Conservation (phyloP, 2,113 vertebrate species). For the Scartelaos histophorus region DNA sequence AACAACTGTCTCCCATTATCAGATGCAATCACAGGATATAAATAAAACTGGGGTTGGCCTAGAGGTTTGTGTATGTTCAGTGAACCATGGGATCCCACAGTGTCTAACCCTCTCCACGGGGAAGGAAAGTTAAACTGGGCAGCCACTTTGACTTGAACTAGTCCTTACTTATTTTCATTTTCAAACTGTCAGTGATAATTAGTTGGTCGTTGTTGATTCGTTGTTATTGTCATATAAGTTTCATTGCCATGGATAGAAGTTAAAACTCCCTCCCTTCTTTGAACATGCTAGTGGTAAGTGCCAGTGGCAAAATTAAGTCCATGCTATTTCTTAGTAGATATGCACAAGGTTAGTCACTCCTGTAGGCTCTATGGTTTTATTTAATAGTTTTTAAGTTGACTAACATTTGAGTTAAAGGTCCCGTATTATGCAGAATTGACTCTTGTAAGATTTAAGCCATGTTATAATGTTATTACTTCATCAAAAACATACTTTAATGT, state of each 20-base stretch:
- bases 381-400: neutral
- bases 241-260: neutral
- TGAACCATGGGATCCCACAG: slow-evolving; percentile 60
- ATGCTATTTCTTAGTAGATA: neutral
- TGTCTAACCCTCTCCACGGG: slow-evolving; percentile 61
- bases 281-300: neutral
- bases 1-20: slow-evolving; percentile 31
- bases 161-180: slow-evolving; percentile 30
- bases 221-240: neutral
- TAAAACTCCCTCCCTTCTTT: neutral
- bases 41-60: slow-evolving; percentile 59
- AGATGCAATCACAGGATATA: slow-evolving; percentile 52
- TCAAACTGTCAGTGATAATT: neutral
- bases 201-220: neutral
- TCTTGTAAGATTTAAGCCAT: too few relatives aligned
- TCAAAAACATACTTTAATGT: too few relatives aligned
- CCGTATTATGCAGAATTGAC: too few relatives aligned
- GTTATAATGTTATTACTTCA: too few relatives aligned
- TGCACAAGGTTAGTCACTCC: neutral
- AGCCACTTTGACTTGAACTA: slow-evolving; percentile 19
- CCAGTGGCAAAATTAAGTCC: neutral
- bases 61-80: slow-evolving; percentile 45
- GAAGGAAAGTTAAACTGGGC: slow-evolving; percentile 38
- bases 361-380: neutral
- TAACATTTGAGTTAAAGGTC: neutral